Conservation (phyloP, 2,113 vertebrate genomes). For the Saguinus imperator region DNA sequence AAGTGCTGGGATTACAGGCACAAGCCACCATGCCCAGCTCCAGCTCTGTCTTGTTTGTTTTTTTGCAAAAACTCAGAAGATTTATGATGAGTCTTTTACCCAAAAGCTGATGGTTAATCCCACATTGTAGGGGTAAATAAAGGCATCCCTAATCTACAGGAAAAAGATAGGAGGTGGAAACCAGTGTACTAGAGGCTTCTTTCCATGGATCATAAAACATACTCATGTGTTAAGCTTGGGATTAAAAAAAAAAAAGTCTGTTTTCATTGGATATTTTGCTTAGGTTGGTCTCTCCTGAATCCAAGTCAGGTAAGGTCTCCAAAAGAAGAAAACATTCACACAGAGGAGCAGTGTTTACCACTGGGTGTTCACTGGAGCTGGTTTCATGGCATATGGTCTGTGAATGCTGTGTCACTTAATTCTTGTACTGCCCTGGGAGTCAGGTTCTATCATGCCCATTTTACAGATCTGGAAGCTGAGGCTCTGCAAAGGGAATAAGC, state of each 20-base stretch:
- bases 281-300: not conserved
- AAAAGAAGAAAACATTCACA: not conserved
- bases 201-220: not conserved
- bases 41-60: not conserved
- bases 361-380: accelerated
- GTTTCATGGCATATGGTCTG: accelerated
- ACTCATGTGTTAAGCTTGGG: not conserved
- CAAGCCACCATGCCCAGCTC: too few relatives aligned
- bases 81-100: not conserved
- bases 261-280: not conserved
- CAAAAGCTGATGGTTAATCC: not conserved
- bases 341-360: not conserved
- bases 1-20: too few relatives aligned
- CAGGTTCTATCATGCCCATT: not conserved
- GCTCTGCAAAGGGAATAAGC: not conserved
- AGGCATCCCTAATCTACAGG: not conserved
- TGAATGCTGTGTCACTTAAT: not conserved
- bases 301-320: not conserved
- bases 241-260: not conserved
- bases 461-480: slow-evolving; percentile 15
- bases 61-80: not conserved
- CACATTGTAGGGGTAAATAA: not conserved
- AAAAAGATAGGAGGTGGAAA: not conserved
- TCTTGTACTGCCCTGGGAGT: not conserved
- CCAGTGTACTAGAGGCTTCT: too few relatives aligned